A percentile compares a stretch with the other conserved stretches of the same genome.
phyloP scores from a whole-genome alignment of 2,797 vertebrate species.

The Sebastes diploproa region DNA sequence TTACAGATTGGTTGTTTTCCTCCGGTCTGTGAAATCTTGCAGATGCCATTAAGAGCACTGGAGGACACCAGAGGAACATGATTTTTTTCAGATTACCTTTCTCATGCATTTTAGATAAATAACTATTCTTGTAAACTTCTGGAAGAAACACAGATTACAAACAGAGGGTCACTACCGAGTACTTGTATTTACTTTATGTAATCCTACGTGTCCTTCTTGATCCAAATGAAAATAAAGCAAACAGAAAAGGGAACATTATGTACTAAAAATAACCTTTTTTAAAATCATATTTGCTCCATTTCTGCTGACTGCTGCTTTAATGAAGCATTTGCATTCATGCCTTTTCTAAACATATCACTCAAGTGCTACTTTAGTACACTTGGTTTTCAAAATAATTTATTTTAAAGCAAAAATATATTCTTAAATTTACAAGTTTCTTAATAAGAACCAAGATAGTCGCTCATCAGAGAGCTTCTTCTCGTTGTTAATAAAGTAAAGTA shows the following conservation, averaged over 20 bases:
- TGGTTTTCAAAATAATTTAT: slow-evolving; percentile 32
- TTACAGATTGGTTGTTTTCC: no score
- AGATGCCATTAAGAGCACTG: no score
- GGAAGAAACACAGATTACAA: background rate
- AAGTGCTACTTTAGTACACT: background rate
- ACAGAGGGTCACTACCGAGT: fast-evolving
- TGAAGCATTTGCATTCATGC: background rate
- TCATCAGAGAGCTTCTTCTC: background rate
- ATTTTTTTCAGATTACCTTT: no score
- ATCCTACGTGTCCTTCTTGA: background rate
- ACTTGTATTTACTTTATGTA: background rate
- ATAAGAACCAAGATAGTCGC: background rate
- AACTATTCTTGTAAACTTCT: background rate
- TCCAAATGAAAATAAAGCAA: background rate
- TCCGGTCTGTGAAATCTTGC: no score
- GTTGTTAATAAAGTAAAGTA: background rate
- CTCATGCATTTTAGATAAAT: no score
- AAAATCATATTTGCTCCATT: no score
- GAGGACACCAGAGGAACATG: no score
- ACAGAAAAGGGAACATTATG: background rate
- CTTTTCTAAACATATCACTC: background rate
- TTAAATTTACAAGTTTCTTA: background rate
- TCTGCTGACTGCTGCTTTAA: no score
- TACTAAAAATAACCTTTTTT: no score
- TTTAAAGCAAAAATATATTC: slow-evolving; percentile 26